These are phyloP conservation scores for Rotaria magnacalcarata DNA, from an alignment of 2,888 invertebrate species.

Conservation along the genomic window DNA sequence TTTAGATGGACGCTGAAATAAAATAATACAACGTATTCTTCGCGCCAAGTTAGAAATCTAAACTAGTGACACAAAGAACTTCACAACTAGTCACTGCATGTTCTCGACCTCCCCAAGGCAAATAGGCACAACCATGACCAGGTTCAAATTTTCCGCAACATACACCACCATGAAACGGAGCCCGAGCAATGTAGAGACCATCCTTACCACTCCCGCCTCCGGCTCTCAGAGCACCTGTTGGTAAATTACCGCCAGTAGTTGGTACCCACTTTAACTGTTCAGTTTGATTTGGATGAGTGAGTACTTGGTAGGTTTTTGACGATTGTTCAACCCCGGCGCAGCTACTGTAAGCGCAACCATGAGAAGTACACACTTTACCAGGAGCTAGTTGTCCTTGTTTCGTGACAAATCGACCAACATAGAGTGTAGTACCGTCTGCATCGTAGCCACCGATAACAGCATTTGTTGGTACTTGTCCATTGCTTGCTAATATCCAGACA, in stretches of 20 bases:
- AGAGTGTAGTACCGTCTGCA: neutral
- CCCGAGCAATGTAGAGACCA: neutral
- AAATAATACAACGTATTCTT: no score
- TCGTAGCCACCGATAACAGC: neutral
- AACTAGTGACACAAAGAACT: no score
- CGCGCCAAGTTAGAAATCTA: no score
- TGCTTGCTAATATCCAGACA: neutral
- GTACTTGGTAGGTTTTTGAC: neutral
- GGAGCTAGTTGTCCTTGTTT: neutral
- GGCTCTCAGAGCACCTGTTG: no score
- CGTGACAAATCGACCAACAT: neutral
- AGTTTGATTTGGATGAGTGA: neutral
- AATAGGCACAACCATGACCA: neutral
- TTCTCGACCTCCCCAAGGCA: neutral
- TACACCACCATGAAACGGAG: neutral
- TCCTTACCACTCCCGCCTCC: neutral
- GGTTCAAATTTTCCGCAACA: neutral
- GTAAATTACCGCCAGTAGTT: no score
- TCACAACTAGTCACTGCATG: neutral
- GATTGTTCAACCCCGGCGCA: neutral
- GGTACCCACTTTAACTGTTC: neutral
- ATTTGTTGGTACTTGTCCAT: neutral
- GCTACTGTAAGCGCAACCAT: no score
- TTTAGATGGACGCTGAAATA: no score
- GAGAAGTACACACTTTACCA: neutral